Percentiles rank a stretch among this genome's conserved stretches.
Evolutionary conservation across 2,888 invertebrate species (phyloP).

Genomic region (Aphodius granarius): DNA sequence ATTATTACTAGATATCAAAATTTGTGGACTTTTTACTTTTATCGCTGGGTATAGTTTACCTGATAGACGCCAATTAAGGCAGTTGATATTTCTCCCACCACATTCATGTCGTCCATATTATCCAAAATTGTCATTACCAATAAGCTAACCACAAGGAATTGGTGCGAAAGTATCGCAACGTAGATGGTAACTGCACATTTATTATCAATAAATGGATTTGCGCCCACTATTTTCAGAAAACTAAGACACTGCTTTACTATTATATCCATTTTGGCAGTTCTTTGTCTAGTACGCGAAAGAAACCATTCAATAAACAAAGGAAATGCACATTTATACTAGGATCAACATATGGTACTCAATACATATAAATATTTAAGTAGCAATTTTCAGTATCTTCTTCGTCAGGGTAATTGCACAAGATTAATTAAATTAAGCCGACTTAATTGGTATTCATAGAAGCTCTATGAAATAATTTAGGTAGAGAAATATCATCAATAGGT

Average conservation of each 20-base stretch:
- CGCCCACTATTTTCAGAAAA: neutral
- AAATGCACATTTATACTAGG: neutral
- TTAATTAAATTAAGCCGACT: neutral
- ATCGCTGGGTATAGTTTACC: neutral
- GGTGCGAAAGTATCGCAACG: neutral
- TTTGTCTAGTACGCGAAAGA: neutral
- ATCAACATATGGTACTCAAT: neutral
- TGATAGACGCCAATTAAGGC: conserved; percentile 4
- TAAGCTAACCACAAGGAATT: neutral
- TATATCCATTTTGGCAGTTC: neutral
- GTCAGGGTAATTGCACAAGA: neutral
- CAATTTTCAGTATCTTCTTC: neutral
- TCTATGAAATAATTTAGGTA: neutral
- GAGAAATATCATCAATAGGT: too few relatives aligned
- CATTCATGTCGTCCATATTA: neutral
- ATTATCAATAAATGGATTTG: neutral
- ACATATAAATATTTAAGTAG: neutral
- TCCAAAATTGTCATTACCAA: neutral
- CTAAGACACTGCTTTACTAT: neutral
- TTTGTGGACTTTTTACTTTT: neutral
- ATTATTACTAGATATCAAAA: too few relatives aligned
- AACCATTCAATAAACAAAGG: neutral
- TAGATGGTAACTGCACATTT: neutral
- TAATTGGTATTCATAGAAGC: neutral
- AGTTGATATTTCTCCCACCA: neutral